Conservation (phyloP, 2,113 vertebrate genomes). For the Cinclus mexicanus region DNA sequence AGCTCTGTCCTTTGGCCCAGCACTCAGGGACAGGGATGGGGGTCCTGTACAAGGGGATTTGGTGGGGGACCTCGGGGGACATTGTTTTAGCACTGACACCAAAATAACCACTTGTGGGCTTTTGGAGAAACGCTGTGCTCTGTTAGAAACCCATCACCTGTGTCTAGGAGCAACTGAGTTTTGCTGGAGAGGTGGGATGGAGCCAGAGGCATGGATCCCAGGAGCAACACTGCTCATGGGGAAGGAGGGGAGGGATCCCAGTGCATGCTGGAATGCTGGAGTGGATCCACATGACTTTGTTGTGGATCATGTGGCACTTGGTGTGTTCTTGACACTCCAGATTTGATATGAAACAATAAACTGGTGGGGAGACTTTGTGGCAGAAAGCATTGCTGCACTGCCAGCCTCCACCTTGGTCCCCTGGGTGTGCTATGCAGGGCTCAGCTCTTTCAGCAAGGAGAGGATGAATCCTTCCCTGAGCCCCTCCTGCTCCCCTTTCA, state of each 20-base stretch:
- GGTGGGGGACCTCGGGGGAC: fast-evolving
- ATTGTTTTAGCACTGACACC: fast-evolving
- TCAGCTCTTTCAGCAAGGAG: not conserved
- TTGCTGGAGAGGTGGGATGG: not conserved
- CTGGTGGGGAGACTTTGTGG: not conserved
- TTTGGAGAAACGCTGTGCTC: not conserved
- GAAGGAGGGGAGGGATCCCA: not conserved
- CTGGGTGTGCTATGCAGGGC: fast-evolving
- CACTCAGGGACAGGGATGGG: not conserved
- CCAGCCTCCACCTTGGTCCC: not conserved
- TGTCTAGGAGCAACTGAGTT: fast-evolving
- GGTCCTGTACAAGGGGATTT: fast-evolving
- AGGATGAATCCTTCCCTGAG: not conserved
- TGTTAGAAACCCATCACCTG: fast-evolving
- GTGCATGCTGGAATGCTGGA: fast-evolving
- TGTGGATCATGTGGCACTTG: too few relatives aligned
- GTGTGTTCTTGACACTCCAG: not conserved
- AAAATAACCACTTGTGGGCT: fast-evolving
- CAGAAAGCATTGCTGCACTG: not conserved
- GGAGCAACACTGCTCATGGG: not conserved
- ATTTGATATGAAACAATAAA: not conserved
- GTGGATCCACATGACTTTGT: fast-evolving
- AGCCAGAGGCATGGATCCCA: not conserved
- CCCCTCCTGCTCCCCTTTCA: too few relatives aligned
- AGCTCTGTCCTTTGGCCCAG: not conserved